Conservation (phyloP, 2,888 invertebrate genomes). For the Rotaria sp. region DNA sequence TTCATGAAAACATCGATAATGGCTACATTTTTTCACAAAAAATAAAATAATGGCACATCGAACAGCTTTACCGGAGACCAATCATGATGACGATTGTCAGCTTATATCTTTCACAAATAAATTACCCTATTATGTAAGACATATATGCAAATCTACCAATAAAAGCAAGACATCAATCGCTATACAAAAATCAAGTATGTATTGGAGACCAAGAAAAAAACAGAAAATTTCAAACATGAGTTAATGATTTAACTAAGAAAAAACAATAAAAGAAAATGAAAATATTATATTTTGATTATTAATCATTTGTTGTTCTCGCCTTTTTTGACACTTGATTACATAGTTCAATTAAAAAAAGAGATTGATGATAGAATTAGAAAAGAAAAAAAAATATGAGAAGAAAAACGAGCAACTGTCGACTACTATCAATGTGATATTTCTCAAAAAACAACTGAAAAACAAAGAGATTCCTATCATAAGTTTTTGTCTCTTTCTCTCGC, state of each 20-base stretch:
- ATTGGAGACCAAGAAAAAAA: not conserved
- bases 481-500: too few relatives aligned
- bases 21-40: not conserved
- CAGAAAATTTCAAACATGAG: not conserved
- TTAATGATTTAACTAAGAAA: not conserved
- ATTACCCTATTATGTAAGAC: conserved; percentile 17
- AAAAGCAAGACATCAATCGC: not conserved
- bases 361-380: not conserved
- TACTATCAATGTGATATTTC: not conserved
- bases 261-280: not conserved
- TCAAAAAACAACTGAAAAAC: not conserved
- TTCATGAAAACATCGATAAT: not conserved
- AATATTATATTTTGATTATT: not conserved
- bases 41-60: not conserved
- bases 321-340: not conserved
- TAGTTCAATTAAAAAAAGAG: not conserved
- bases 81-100: not conserved
- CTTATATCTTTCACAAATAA: not conserved
- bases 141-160: conserved; percentile 16
- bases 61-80: not conserved
- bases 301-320: not conserved
- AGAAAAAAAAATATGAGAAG: not conserved
- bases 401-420: not conserved
- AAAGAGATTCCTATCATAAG: not conserved
- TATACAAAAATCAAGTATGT: not conserved